Conservation (phyloP, 2,113 vertebrate genomes). For the Onychostruthus taczanowskii region DNA sequence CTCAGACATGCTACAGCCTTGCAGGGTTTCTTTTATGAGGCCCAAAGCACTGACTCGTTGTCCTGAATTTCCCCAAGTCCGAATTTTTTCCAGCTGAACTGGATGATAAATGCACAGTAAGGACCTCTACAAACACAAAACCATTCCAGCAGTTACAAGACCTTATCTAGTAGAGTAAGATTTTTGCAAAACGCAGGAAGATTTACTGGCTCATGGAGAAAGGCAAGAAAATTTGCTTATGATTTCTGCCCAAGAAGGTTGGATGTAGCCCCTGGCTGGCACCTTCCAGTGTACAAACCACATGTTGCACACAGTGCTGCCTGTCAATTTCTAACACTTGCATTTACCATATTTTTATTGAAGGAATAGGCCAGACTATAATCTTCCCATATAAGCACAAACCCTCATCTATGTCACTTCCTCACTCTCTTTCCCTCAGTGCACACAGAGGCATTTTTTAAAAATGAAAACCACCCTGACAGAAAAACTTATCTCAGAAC, state of each 20-base stretch:
- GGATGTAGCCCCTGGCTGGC: not conserved
- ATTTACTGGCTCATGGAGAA: not conserved
- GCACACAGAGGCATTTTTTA: not conserved
- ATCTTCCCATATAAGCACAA: not conserved
- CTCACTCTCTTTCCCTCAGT: not conserved
- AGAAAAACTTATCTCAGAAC: not conserved
- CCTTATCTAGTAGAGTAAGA: not conserved
- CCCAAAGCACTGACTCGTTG: not conserved
- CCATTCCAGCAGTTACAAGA: not conserved
- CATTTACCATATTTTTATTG: not conserved
- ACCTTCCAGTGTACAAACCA: not conserved
- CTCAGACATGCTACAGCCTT: not conserved
- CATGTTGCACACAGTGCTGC: rapidly evolving
- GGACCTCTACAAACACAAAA: not conserved
- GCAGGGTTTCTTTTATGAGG: not conserved
- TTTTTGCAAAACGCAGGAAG: not conserved
- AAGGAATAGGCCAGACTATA: not conserved
- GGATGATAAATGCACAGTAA: not conserved
- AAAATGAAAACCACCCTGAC: not conserved
- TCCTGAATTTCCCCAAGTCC: not conserved
- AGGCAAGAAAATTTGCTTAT: not conserved
- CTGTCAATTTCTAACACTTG: not conserved
- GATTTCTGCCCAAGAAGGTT: not conserved
- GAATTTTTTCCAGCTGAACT: not conserved
- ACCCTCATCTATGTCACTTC: not conserved